Evolutionary conservation across 2,797 vertebrate genomes (phyloP), one percentile per base, ranked within the genome.

Genomic region (Emydoidea blandingii): DNA sequence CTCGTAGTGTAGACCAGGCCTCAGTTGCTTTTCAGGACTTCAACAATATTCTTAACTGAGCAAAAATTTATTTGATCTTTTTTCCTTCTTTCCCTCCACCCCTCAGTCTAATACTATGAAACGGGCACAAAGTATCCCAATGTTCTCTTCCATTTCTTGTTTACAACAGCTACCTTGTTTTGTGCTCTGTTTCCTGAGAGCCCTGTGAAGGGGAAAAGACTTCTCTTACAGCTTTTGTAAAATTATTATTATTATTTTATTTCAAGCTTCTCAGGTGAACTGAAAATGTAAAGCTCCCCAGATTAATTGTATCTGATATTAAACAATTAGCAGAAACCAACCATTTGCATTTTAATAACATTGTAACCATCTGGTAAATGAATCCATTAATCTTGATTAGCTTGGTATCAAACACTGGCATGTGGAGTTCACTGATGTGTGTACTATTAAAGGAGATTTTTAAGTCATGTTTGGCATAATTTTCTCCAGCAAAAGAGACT

Each of bases 291-390:
- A 62, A 97, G 96, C 76, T 97, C n/a, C 81, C 87, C 81, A 98
- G 98, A 99, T 98, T 98, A 99, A 99, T 99, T 98, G 97, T 96
- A 99, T 99, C 97, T 98, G 98, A 99, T 99, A 98, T 98, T 97
- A 98, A 98, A 98, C 98, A 99, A 99, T 99, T 99, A 99, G 98
- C 98, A 98, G 98, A 98, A 99, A 98, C 98, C 98, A 99, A 98
- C 98, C 98, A 99, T 99, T 99, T 99, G 99, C 99, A 99, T 99
- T 99, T 99, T 99, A 99, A 99, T 99, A 99, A 98, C 98, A 98
- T 98, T 99, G 98, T 99, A 99, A 99, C 98, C 98, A 98, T 98
- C 98, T 99, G 98, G 98, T 99, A 99, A 99, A 99, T 99, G 80
- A 98, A 99, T 99, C 98, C 98, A 99, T 99, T 99, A 99, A 99